These are phyloP conservation scores for Pseudomugil gertrudae DNA, from an alignment of 2,797 vertebrate genomes.

Conservation along the genomic window DNA sequence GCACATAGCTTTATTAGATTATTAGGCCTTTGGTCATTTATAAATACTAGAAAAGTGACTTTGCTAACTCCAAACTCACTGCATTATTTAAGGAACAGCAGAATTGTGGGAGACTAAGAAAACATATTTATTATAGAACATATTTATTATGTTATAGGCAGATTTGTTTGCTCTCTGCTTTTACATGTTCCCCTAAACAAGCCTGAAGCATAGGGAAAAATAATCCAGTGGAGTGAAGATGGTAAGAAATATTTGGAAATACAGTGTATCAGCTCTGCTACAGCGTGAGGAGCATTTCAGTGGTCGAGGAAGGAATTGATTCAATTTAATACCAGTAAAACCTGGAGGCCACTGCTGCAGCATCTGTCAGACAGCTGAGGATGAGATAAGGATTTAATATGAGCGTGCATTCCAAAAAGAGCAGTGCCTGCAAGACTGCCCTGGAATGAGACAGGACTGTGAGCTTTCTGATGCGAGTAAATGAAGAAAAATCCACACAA, in stretches of 20 bases:
- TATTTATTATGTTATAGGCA: too few species aligned
- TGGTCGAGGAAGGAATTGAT: not conserved
- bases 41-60: too few species aligned
- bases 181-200: not conserved
- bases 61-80: too few species aligned
- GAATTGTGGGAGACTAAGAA: not conserved
- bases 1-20: not conserved
- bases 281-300: not conserved
- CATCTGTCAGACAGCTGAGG: slow-evolving; percentile 14
- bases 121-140: too few species aligned
- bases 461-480: not conserved
- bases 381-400: not conserved
- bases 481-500: not conserved
- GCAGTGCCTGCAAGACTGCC: not conserved
- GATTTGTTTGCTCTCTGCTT: too few species aligned
- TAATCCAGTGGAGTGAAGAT: not conserved
- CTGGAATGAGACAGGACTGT: not conserved
- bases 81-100: not conserved
- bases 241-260: not conserved
- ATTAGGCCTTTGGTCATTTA: not conserved
- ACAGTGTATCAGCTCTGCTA: not conserved
- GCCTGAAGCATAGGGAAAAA: not conserved
- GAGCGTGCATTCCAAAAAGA: not conserved
- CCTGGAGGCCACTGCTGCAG: not conserved
- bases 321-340: not conserved